Conservation (phyloP, 2,888 invertebrate species). For the Branchipolynoe longqiensis region DNA sequence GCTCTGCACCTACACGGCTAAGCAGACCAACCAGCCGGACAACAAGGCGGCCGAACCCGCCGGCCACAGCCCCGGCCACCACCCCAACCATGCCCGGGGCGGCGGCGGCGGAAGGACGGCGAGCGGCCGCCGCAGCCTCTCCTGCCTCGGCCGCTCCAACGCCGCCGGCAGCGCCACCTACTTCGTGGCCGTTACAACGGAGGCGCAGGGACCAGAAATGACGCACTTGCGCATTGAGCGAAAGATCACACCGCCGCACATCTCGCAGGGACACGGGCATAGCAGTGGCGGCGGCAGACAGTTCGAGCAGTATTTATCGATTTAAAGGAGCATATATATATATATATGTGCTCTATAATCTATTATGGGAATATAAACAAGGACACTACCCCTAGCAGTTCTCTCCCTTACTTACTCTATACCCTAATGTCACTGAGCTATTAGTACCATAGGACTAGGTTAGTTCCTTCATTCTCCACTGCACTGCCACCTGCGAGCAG, state of each 20-base stretch:
- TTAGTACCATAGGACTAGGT: too few relatives aligned
- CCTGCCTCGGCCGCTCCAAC: neutral
- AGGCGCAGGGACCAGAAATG: constrained; percentile 18
- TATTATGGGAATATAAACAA: too few relatives aligned
- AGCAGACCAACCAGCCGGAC: too few relatives aligned
- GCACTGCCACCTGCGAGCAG: too few relatives aligned
- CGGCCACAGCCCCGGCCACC: too few relatives aligned
- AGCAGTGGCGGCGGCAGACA: neutral
- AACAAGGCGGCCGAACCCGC: too few relatives aligned
- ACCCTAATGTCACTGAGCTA: too few relatives aligned
- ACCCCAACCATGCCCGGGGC: neutral
- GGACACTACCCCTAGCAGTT: too few relatives aligned
- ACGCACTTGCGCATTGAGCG: constrained; percentile 14
- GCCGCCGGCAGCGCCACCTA: constrained; percentile 17
- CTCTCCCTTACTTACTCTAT: too few relatives aligned
- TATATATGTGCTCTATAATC: neutral
- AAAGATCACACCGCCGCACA: constrained; percentile 20
- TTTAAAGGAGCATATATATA: neutral
- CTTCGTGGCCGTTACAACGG: constrained; percentile 32
- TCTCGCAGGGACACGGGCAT: constrained; percentile 26
- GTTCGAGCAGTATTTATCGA: constrained; percentile 20
- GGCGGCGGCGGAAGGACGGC: neutral
- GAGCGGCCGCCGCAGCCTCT: neutral
- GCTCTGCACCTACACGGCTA: constrained; percentile 3
- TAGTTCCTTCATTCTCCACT: too few relatives aligned